Conservation (phyloP, 1,140 invertebrate species). For the Theocolax elegans region DNA sequence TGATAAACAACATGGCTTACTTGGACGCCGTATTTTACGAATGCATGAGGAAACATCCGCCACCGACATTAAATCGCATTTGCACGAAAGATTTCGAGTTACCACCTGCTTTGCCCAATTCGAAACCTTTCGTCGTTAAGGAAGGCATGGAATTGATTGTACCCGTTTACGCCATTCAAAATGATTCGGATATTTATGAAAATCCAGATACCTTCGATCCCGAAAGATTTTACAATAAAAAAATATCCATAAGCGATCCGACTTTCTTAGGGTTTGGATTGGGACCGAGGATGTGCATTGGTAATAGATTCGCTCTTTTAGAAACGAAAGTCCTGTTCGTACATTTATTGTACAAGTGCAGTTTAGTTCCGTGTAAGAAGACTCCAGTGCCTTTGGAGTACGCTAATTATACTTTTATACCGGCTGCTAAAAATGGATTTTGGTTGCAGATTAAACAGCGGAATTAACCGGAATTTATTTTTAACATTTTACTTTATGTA, state of each 20-base stretch:
- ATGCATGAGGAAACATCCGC: conserved; percentile 40
- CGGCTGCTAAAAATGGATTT: conserved; percentile 37
- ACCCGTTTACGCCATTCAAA: conserved; percentile 63
- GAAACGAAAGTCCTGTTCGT: conserved; percentile 51
- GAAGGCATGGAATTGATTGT: conserved; percentile 48
- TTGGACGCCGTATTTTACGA: conserved; percentile 47
- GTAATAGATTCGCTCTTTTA: conserved; percentile 55
- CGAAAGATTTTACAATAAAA: conserved; percentile 68
- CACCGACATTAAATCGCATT: conserved; percentile 66
- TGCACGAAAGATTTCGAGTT: conserved; percentile 56
- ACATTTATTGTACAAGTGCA: conserved; percentile 49
- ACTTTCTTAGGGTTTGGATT: conserved; percentile 61
- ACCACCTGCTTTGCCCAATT: conserved; percentile 44
- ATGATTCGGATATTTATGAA: conserved; percentile 67
- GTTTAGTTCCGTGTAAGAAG: conserved; percentile 43
- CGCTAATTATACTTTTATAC: conserved; percentile 7
- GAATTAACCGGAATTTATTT: no score
- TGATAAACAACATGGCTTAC: conserved; percentile 40
- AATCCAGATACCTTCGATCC: conserved; percentile 70
- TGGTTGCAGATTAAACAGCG: conserved; percentile 33
- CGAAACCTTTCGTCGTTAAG: conserved; percentile 64
- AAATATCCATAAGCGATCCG: conserved; percentile 66
- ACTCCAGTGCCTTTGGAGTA: conserved; percentile 46
- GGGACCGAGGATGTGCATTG: conserved; percentile 66
- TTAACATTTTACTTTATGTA: no score